Base-by-base conservation (phyloP, 2,888 invertebrate genomes). In the Pachliopta kotzebuea region DNA sequence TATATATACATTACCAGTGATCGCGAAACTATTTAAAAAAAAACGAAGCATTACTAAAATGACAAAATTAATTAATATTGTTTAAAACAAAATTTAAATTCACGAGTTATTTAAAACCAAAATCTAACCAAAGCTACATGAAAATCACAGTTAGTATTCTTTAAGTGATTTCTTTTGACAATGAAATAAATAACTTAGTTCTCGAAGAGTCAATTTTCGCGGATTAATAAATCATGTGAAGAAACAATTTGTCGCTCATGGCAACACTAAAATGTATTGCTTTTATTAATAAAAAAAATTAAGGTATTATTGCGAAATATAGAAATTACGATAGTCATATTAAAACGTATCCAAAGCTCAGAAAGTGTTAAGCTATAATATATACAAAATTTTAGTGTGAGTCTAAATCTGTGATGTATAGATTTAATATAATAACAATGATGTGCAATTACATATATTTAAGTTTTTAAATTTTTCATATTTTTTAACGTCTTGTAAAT, bases 321-420 rank as follows among this genome's bases (percentile, higher is more conserved):
- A 21, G 50, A 3, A 3, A 4, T 53, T 56, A 50, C 56, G 49
- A 60, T 56, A 37, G 52, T 49, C 21, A 59, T 18, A 63, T 59
- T 56, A 63, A 21, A 53, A 54, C 31, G 23, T 29, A 52, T 37
- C 24, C 23, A 53, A 57, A 56, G 57, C 63, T 57, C 50, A 58
- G 57, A 63, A 57, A 60, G 45, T n/a, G n/a, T 55, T 63, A 53
- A 20, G 26, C 3, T 26, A 63, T 69, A 69, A 70, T 60, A 62
- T 68, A 62, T 52, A 14, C 14, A 60, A 71, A 69, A 67, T 71
- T 74, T 71, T 79, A 76, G 77, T 78, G 78, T 11, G 37, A 37
- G 37, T 37, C 14, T 74, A 76, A 77, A 79, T 78, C 81, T 83
- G 83, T 83, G 83, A 82, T 83, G 72, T 74, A 69, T 71, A 72